These are phyloP conservation scores for Rhogogaster chlorosoma DNA, from an alignment of 2,888 invertebrate genomes.

Conservation along the genomic window DNA sequence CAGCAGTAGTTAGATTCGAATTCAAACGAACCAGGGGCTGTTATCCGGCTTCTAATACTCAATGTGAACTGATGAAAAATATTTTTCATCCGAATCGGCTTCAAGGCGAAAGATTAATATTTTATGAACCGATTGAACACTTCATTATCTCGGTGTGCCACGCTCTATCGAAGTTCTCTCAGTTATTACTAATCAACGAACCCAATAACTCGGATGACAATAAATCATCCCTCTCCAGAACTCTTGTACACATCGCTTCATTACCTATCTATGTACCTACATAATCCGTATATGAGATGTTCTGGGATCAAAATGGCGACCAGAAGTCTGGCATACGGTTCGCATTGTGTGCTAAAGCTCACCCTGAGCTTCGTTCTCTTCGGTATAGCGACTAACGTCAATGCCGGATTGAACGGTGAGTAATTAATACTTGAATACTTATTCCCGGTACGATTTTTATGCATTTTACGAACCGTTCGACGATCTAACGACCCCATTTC, in stretches of 20 bases:
- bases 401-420: background rate
- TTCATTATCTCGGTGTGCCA: background rate
- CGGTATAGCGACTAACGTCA: background rate
- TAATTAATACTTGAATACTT: background rate
- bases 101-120: background rate
- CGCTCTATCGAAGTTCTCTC: background rate
- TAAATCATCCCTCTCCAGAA: slow-evolving; percentile 58
- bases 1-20: background rate
- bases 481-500: background rate
- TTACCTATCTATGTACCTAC: slow-evolving; percentile 59
- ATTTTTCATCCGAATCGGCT: background rate
- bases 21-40: background rate
- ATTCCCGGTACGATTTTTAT: background rate
- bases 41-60: background rate
- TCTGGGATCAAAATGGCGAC: slow-evolving; percentile 63
- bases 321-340: slow-evolving; percentile 51
- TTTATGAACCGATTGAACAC: background rate
- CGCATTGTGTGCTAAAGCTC: slow-evolving; percentile 52
- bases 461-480: background rate
- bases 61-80: background rate
- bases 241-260: background rate
- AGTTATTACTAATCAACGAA: slow-evolving; percentile 1
- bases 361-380: slow-evolving; percentile 3
- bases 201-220: slow-evolving; percentile 50
- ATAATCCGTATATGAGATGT: slow-evolving; percentile 61